phyloP scores from a whole-genome alignment of 1,140 invertebrate genomes.

The Probaryconus sp. region DNA sequence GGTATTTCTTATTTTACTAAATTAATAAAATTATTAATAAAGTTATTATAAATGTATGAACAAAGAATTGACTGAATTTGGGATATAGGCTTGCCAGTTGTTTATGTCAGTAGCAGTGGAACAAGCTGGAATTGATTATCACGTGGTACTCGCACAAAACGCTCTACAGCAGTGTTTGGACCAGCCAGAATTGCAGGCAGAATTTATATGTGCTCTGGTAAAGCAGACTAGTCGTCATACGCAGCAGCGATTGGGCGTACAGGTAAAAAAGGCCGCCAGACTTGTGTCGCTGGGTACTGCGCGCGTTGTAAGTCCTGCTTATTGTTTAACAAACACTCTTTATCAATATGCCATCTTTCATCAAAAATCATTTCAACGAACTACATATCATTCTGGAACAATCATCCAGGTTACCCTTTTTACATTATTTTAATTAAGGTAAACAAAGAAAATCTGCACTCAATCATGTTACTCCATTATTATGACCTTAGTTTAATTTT shows the following conservation, averaged over 20 bases:
- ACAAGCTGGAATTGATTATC: slow-evolving; percentile 96
- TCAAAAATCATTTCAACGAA: slow-evolving; percentile 11
- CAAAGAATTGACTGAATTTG: no score
- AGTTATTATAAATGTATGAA: no score
- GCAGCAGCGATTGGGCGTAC: slow-evolving; percentile 90
- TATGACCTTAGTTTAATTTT: no score
- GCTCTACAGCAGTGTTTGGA: slow-evolving; percentile 93
- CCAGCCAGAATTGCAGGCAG: slow-evolving; percentile 92
- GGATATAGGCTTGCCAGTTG: slow-evolving; percentile 91
- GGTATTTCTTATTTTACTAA: no score
- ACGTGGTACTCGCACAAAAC: slow-evolving; percentile 96
- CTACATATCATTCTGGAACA: neutral
- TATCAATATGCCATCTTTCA: slow-evolving; percentile 73
- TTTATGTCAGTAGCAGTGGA: slow-evolving; percentile 97
- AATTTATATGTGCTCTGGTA: slow-evolving; percentile 93
- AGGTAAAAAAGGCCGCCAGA: slow-evolving; percentile 86
- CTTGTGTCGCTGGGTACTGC: slow-evolving; percentile 78
- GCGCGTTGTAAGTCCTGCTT: slow-evolving; percentile 81
- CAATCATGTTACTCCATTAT: no score
- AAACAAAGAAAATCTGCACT: slow-evolving; percentile 4
- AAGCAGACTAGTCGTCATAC: slow-evolving; percentile 95
- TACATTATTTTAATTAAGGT: slow-evolving; percentile 3
- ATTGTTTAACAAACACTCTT: slow-evolving; percentile 76
- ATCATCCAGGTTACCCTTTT: slow-evolving; percentile 12
- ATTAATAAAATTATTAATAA: no score